Evolutionary conservation across 1,140 invertebrate species (phyloP).

Genomic region (Lasioglossum baleicum): DNA sequence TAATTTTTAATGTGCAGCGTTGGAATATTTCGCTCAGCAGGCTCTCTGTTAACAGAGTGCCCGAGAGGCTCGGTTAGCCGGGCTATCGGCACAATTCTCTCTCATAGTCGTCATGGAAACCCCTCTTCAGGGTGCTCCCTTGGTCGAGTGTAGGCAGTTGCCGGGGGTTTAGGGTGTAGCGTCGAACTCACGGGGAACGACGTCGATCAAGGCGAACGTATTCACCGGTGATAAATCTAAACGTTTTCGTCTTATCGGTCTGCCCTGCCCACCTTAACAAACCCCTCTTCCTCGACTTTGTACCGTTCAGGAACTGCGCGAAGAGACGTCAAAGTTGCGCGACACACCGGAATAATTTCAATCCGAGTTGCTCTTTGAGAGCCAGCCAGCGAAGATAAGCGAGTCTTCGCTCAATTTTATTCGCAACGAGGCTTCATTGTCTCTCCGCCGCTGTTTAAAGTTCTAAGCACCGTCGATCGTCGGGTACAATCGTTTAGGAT

Average conservation of each 20-base stretch:
- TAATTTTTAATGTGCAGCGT: neutral
- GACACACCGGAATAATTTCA: neutral
- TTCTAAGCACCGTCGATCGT: no score
- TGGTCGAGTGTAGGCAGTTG: conserved; percentile 54
- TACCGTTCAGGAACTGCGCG: neutral
- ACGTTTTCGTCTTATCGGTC: conserved; percentile 20
- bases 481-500: no score
- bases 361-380: neutral
- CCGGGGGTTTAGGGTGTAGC: conserved; percentile 45
- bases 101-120: conserved; percentile 67
- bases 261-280: no score
- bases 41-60: conserved; percentile 18
- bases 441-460: no score
- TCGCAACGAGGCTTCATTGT: neutral
- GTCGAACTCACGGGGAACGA: conserved; percentile 22
- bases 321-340: neutral
- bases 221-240: conserved; percentile 48
- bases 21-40: conserved; percentile 20
- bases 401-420: neutral
- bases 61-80: conserved; percentile 22
- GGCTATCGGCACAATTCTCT: conserved; percentile 45
- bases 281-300: neutral
- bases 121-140: conserved; percentile 59
- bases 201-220: conserved; percentile 33
- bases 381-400: neutral